A percentile compares a stretch with the other conserved stretches of the same genome.
These are phyloP conservation scores for Thunnus albacares DNA, from an alignment of 2,797 vertebrate genomes.

Conservation along the genomic window DNA sequence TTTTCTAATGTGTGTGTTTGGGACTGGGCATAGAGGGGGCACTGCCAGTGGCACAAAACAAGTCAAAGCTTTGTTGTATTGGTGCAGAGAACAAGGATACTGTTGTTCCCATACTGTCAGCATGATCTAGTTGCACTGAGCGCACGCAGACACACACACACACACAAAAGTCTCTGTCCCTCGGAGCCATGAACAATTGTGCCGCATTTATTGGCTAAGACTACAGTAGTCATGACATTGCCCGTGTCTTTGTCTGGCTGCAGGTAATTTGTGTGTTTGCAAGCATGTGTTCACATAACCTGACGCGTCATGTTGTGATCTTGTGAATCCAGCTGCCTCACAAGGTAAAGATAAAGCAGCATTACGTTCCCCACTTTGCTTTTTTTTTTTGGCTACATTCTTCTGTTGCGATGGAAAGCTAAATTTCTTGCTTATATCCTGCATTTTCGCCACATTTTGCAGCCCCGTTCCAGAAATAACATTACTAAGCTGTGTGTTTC, in stretches of 20 bases:
- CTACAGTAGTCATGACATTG: constrained; percentile 39
- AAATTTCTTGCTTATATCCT: background rate
- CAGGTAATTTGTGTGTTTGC: background rate
- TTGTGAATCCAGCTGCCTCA: no score
- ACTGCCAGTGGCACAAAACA: constrained; percentile 34
- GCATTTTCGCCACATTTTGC: background rate
- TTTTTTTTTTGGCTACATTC: background rate
- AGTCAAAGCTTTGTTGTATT: constrained; percentile 47
- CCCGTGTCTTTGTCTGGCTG: background rate
- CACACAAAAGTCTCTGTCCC: constrained; percentile 23
- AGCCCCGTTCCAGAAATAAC: background rate
- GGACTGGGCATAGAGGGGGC: constrained; percentile 2
- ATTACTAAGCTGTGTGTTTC: background rate
- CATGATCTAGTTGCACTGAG: constrained; percentile 20
- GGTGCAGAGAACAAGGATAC: constrained; percentile 44
- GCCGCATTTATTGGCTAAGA: constrained; percentile 31
- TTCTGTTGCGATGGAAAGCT: background rate
- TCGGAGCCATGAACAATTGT: constrained; percentile 28
- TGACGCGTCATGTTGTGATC: no score
- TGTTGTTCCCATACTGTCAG: constrained; percentile 53
- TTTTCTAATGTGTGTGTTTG: background rate
- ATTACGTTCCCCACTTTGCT: background rate
- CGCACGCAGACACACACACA: background rate
- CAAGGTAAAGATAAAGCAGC: no score
- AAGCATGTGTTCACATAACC: constrained; percentile 10